These are phyloP conservation scores for Phaethon lepturus DNA, from an alignment of 2,113 vertebrate species.

Conservation along the genomic window DNA sequence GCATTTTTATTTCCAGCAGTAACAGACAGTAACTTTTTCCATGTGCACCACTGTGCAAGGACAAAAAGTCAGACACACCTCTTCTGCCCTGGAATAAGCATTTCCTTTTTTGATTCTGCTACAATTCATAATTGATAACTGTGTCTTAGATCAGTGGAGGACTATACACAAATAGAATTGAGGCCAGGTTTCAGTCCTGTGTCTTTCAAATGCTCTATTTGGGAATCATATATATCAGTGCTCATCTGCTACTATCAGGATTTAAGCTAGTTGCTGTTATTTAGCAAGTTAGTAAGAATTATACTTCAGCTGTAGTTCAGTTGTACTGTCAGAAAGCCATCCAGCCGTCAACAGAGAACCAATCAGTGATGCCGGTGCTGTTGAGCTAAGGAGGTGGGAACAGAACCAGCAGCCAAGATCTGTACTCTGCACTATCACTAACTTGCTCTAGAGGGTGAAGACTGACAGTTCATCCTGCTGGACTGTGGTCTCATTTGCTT, in stretches of 20 bases:
- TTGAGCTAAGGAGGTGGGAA: background rate
- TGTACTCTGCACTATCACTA: background rate
- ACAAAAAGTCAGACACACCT: background rate
- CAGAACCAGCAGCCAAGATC: background rate
- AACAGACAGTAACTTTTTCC: background rate
- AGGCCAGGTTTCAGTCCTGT: background rate
- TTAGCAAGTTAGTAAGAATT: background rate
- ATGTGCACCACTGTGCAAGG: background rate
- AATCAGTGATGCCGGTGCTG: background rate
- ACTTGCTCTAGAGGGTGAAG: background rate
- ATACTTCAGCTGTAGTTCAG: background rate
- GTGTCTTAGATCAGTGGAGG: background rate
- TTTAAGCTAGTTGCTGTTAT: background rate
- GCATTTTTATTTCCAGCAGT: background rate
- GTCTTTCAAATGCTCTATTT: background rate
- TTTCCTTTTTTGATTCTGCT: background rate
- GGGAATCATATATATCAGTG: background rate
- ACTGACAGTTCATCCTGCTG: background rate
- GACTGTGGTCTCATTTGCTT: background rate
- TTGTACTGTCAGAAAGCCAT: background rate
- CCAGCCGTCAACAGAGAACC: background rate
- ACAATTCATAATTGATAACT: background rate
- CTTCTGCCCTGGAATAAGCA: background rate
- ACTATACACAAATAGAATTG: background rate
- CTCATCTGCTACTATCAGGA: background rate